These are phyloP conservation scores for Doris montereyensis DNA, from an alignment of 2,888 invertebrate genomes.

Conservation along the genomic window DNA sequence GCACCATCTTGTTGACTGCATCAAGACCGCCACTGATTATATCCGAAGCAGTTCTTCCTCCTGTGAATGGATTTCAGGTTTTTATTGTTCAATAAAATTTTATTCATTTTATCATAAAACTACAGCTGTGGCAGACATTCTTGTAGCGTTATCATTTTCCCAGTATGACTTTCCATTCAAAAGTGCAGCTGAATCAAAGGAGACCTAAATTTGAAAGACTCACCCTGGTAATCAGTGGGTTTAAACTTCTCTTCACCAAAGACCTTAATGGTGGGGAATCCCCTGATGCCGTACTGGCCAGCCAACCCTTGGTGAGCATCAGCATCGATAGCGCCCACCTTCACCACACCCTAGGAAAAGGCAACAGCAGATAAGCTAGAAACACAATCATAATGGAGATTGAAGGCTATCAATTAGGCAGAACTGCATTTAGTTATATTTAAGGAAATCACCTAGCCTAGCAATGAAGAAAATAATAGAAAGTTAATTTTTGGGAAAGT, in stretches of 20 bases:
- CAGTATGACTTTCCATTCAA: no score
- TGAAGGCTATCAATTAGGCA: no score
- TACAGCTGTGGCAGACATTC: background rate
- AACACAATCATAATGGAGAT: no score
- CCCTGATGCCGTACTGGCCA: slow-evolving; percentile 85
- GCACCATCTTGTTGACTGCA: slow-evolving; percentile 83
- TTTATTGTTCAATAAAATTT: background rate
- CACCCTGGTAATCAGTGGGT: slow-evolving; percentile 86
- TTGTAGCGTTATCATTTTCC: background rate
- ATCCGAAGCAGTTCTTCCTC: slow-evolving; percentile 87
- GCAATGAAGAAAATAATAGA: no score
- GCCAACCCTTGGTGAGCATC: slow-evolving; percentile 89
- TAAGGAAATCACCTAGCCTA: no score
- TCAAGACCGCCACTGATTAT: slow-evolving; percentile 89
- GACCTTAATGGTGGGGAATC: slow-evolving; percentile 97
- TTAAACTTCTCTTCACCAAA: slow-evolving; percentile 88
- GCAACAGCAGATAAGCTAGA: no score
- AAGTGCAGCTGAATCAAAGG: no score
- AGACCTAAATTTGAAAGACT: no score
- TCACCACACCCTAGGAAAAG: slow-evolving; percentile 91
- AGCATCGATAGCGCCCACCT: slow-evolving; percentile 94
- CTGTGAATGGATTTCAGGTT: no score
- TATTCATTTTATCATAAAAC: background rate
- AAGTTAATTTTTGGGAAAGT: no score
- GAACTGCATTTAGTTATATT: no score